Conservation (phyloP, 2,797 vertebrate species). For the Calcarius lapponicus region DNA sequence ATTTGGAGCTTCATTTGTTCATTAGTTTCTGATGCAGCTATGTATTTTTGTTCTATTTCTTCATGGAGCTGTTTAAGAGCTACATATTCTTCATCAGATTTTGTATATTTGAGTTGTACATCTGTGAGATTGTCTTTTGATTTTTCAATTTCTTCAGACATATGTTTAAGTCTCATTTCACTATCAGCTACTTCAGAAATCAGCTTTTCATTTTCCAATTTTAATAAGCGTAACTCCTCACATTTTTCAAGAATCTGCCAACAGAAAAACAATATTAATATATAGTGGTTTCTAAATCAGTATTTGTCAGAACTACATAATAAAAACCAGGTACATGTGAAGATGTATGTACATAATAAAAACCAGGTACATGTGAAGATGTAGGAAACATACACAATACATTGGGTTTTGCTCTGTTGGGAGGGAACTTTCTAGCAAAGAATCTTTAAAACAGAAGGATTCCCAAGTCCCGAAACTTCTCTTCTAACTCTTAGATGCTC, state of each 20-base stretch:
- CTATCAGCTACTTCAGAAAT: slow-evolving; percentile 61
- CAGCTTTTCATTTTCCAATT: slow-evolving; percentile 67
- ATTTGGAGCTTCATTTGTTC: slow-evolving; percentile 63
- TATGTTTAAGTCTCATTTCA: slow-evolving; percentile 64
- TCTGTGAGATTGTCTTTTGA: slow-evolving; percentile 50
- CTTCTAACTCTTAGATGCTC: background rate
- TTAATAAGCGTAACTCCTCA: slow-evolving; percentile 49
- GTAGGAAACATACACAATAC: background rate
- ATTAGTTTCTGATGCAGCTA: slow-evolving; percentile 43
- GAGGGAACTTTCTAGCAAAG: background rate
- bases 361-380: background rate
- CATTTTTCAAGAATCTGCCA: slow-evolving; percentile 65
- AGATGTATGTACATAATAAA: background rate
- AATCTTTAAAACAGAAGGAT: background rate
- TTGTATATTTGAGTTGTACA: slow-evolving; percentile 40
- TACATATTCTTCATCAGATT: slow-evolving; percentile 20
- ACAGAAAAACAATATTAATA: background rate
- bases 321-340: background rate
- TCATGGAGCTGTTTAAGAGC: slow-evolving; percentile 40
- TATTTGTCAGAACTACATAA: background rate
- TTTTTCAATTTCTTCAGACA: slow-evolving; percentile 64
- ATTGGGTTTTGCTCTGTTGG: background rate
- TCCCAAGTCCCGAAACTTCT: background rate
- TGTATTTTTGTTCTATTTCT: slow-evolving; percentile 49
- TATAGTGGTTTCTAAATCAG: background rate